Conservation (phyloP, 2,113 vertebrate species). For the Pantherophis guttatus region DNA sequence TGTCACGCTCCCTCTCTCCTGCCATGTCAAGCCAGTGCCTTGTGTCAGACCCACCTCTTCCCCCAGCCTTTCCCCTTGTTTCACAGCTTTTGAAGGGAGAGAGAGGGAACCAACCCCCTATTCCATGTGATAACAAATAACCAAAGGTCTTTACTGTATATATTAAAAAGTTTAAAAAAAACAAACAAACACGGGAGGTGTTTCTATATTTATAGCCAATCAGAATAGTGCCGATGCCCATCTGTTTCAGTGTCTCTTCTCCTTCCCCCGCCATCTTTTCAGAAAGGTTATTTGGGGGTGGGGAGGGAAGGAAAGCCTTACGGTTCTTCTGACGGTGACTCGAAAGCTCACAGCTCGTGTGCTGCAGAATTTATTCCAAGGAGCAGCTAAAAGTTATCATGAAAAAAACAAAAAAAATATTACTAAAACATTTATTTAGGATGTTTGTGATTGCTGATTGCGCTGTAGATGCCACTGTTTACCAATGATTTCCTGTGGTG, state of each 20-base stretch:
- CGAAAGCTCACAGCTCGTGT: conserved; percentile 84
- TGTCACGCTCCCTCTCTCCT: neutral
- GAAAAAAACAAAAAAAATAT: conserved; percentile 57
- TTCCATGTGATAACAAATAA: conserved; percentile 51
- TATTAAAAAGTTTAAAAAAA: neutral
- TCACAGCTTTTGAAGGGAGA: conserved; percentile 10
- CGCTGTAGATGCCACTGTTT: conserved; percentile 96
- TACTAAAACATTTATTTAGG: conserved; percentile 82
- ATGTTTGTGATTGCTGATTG: conserved; percentile 94
- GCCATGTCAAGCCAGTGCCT: conserved; percentile 25
- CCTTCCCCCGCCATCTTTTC: conserved; percentile 27
- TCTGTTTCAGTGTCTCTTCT: conserved; percentile 50
- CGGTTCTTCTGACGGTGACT: conserved; percentile 69
- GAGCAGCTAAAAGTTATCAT: conserved; percentile 83
- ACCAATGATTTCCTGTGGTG: conserved; percentile 93
- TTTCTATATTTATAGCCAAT: conserved; percentile 64
- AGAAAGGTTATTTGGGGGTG: conserved; percentile 47
- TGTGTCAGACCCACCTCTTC: conserved; percentile 30
- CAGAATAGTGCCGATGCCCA: conserved; percentile 57
- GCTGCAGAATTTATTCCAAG: conserved; percentile 87
- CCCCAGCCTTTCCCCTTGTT: conserved; percentile 15
- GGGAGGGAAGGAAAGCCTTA: conserved; percentile 57
- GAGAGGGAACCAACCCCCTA: neutral
- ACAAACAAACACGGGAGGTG: conserved; percentile 48
- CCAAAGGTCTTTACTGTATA: conserved; percentile 75